phyloP scores from a whole-genome alignment of 2,888 invertebrate species.

The Dolomedes plantarius region DNA sequence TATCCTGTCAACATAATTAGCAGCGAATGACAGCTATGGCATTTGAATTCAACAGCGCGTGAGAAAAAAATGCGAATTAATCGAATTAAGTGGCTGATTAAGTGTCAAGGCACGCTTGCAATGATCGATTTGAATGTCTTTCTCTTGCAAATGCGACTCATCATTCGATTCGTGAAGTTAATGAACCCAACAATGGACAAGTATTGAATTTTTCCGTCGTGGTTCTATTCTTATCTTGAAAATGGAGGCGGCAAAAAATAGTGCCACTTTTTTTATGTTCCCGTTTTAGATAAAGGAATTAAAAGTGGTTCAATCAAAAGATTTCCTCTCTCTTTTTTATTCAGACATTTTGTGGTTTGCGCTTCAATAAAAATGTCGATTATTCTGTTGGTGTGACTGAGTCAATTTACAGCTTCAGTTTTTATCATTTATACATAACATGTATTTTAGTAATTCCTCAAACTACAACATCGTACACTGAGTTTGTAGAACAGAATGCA shows the following conservation, averaged over 20 bases:
- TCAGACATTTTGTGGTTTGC: too few relatives aligned
- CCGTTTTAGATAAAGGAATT: not conserved
- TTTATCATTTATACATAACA: too few relatives aligned
- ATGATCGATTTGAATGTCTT: not conserved
- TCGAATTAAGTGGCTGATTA: conserved; percentile 3
- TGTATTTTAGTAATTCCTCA: too few relatives aligned
- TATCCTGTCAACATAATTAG: not conserved
- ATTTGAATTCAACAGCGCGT: not conserved
- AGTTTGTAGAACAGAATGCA: too few relatives aligned
- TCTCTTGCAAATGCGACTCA: not conserved
- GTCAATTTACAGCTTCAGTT: too few relatives aligned
- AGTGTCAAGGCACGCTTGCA: not conserved
- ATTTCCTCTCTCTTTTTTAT: too few relatives aligned
- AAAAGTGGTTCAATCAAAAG: not conserved
- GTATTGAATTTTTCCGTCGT: not conserved
- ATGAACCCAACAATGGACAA: not conserved
- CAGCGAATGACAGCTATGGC: not conserved
- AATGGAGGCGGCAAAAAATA: not conserved
- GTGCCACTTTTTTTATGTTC: not conserved
- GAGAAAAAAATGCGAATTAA: not conserved
- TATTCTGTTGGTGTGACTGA: too few relatives aligned
- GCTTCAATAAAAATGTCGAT: too few relatives aligned
- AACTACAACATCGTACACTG: too few relatives aligned
- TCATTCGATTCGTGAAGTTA: not conserved
- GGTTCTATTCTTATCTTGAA: not conserved